Evolutionary conservation across 53 echinoderm and acorn worm species (phyloP).

Genomic region (Crossaster papposus): DNA sequence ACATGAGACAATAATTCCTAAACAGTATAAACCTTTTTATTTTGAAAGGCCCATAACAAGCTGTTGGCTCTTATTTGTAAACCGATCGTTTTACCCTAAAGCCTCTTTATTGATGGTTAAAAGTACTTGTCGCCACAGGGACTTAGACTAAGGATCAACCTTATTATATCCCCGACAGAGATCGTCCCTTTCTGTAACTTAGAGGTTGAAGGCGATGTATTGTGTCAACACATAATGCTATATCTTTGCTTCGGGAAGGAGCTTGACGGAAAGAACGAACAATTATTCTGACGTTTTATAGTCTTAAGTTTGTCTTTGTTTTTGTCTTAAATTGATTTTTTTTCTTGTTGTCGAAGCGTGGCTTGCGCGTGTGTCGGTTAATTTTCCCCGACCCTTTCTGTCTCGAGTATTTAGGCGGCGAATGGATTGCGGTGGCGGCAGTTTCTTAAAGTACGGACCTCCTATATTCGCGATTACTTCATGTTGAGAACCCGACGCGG

Average conservation of each 20-base stretch:
- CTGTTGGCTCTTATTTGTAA: no score
- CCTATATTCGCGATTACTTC: background rate
- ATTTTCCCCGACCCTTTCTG: conserved; percentile 1
- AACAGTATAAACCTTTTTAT: background rate
- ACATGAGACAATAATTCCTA: background rate
- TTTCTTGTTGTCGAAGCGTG: background rate
- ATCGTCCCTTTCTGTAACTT: background rate
- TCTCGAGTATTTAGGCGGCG: background rate
- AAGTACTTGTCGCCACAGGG: background rate
- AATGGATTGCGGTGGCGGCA: background rate
- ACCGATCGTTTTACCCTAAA: background rate
- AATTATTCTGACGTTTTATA: background rate
- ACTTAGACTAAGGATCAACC: background rate
- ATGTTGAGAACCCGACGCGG: background rate
- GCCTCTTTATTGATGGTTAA: no score
- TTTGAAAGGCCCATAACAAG: background rate
- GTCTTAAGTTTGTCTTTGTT: background rate
- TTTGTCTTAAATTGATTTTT: background rate
- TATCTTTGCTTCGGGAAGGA: background rate
- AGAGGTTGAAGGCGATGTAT: background rate
- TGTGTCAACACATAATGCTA: background rate
- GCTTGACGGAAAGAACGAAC: background rate
- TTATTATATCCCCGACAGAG: background rate
- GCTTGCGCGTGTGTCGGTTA: background rate
- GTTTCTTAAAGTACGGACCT: background rate